These are phyloP conservation scores for Noctua janthe DNA, from an alignment of 2,888 invertebrate species.

Conservation along the genomic window DNA sequence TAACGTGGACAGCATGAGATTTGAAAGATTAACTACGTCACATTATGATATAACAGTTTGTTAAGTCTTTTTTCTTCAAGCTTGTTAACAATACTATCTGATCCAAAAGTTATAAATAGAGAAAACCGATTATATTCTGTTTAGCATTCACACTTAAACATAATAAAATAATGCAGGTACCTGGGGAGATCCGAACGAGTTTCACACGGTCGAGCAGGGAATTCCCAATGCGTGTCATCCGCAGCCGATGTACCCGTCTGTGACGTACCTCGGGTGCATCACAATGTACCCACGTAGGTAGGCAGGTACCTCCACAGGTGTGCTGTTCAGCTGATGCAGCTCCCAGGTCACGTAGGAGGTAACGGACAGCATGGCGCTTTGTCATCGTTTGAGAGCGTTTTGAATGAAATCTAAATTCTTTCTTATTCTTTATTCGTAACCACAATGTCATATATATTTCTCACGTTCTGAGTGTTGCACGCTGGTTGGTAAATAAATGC, in stretches of 20 bases:
- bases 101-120: slow-evolving; percentile 32
- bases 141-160: slow-evolving; percentile 23
- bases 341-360: slow-evolving; percentile 66
- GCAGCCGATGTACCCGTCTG: slow-evolving; percentile 22
- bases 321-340: slow-evolving; percentile 54
- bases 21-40: not conserved
- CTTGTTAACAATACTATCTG: not conserved
- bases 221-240: slow-evolving; percentile 66
- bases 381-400: slow-evolving; percentile 18
- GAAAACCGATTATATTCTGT: slow-evolving; percentile 23
- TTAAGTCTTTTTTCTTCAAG: not conserved
- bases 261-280: slow-evolving; percentile 65
- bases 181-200: slow-evolving; percentile 48
- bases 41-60: not conserved
- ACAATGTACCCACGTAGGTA: slow-evolving; percentile 52
- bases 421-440: not conserved
- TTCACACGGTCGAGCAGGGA: slow-evolving; percentile 73
- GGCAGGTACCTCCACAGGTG: slow-evolving; percentile 50
- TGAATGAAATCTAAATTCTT: slow-evolving; percentile 17
- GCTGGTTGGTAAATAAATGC: not conserved
- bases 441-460: not conserved
- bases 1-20: not conserved
- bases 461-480: not conserved
- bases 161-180: slow-evolving; percentile 8
- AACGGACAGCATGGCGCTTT: slow-evolving; percentile 50